Base-by-base conservation (phyloP, 2,797 vertebrate genomes). In the Lagocephalus sceleratus region DNA sequence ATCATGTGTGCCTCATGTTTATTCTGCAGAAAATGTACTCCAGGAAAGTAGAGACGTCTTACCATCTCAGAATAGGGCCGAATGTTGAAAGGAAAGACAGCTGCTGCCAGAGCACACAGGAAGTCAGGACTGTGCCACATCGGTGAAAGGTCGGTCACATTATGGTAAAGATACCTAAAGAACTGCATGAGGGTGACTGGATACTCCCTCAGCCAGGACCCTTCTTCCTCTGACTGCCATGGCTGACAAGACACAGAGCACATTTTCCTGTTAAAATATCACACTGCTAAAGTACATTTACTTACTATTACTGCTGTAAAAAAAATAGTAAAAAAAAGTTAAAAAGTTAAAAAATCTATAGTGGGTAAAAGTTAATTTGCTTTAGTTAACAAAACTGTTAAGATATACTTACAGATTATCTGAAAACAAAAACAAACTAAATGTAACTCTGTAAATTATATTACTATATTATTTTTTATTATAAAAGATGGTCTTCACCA, bases 31-130 rank as follows among this genome's bases (percentile, higher is more conserved):
- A 17, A 19, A 42, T 2, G 19, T 19, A 19, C 19, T n/a, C 6
- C 16, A 3, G 2, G 3, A 9, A 5, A 10, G n/a, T 42, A 5
- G 40, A 42, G 40, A 5, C 5, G 5, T 39, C 76, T 42, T 89
- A 99, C 97, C 97, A 99, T 99, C 87, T 99, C 97, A 1, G 96
- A 99, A 81, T 98, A 98, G 0, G 97, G 97, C 25, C 97, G 89
- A 61, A 97, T 98, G 85, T 99, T 98, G 85, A 98, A 98, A 66
- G 97, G 95, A 83, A 98, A 99, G 62, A 98, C 96, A 0, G 94
- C 85, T 5, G 96, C 97, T 32, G 95, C 94, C 70, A 99, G 82
- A 0, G 96, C 93, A 54, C 95, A 99, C 40, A 99, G 92, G 86
- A 99, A 99, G 54, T 99, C 97, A 0, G 96, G 92, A 53, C 95